These are phyloP conservation scores for Dicycla oo DNA, from an alignment of 2,888 invertebrate species.

Conservation along the genomic window DNA sequence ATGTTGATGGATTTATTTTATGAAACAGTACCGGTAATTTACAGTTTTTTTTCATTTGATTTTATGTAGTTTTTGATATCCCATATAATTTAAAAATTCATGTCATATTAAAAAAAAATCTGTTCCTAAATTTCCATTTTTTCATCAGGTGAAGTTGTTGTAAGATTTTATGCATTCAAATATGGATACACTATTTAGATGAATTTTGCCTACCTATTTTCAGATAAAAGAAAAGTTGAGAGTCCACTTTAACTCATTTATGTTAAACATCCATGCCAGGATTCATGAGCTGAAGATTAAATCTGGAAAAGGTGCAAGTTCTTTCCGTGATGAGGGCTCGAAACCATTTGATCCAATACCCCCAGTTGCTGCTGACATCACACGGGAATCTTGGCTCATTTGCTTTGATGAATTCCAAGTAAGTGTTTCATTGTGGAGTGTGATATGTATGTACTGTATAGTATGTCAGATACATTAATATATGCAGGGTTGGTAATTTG, in stretches of 20 bases:
- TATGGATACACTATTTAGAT: neutral
- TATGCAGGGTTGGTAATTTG: constrained; percentile 3
- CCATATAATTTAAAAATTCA: neutral
- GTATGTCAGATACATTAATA: neutral
- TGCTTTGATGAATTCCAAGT: constrained; percentile 99
- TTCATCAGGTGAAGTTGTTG: neutral
- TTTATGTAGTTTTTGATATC: neutral
- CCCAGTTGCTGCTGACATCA: constrained; percentile 97
- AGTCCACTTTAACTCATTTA: constrained; percentile 99
- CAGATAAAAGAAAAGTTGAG: constrained; percentile 93
- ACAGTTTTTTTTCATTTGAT: neutral
- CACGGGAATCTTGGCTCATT: constrained; percentile 96
- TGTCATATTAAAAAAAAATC: neutral
- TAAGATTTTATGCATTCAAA: neutral
- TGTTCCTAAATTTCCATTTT: neutral
- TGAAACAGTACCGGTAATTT: constrained; percentile 89
- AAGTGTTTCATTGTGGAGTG: constrained; percentile 56
- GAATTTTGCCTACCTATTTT: constrained; percentile 43
- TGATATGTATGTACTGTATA: neutral
- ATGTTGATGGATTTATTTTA: constrained; percentile 99
- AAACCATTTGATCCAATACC: constrained; percentile 97
- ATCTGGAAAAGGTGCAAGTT: constrained; percentile 86
- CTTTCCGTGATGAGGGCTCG: constrained; percentile 84
- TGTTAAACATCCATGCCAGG: constrained; percentile 98
- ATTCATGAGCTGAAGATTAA: constrained; percentile 96